Base-by-base conservation (phyloP, 2,113 vertebrate genomes). In the Procapra przewalskii region DNA sequence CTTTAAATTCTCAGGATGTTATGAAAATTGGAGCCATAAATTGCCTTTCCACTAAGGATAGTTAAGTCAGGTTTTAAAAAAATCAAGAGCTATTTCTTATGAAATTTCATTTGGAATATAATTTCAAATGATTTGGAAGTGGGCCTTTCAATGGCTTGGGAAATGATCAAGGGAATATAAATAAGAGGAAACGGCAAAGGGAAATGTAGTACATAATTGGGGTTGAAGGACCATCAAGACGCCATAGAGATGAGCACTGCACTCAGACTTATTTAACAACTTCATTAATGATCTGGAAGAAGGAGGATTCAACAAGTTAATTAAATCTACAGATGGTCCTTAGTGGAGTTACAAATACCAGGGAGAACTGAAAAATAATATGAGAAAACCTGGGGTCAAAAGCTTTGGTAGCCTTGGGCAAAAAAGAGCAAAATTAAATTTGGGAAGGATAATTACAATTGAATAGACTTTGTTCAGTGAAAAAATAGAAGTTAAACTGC, bases 301-400 rank as follows among this genome's bases (percentile, higher is more conserved):
- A 94, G 45, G 82, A 85, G 62, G 13, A 90, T 92, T 88, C 75
- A 92, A 97, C 91, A 97, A 97, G 83, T 97, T 98, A 98, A 98
- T 98, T 97, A 98, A 97, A 96, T 97, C 93, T 82, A 60, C 95
- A 97, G 86, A 96, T 96, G 93, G 45, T 71, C 86, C 89, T 97
- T 93, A 29, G 87, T 90, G 93, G 84, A 97, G 80, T 97, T 96
- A 88, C 80, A 97, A 91, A 97, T 96, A 97, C 82, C 79, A 97
- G 40, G 27, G 91, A 98, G 96, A 96, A 96, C 84, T 60, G 57
- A 96, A 89, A 95, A 97, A 97, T 97, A 92, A 92, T 96, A 93
- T 57, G 55, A 90, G 89, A 97, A 90, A 91, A 97, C 40, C 48
- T 75, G 4, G n/a, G 90, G 96, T 97, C 96, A 98, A 92, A 94